Evolutionary conservation across 2,888 invertebrate genomes (phyloP), one percentile per base, ranked within the genome.

Genomic region (Urechis unicinctus): DNA sequence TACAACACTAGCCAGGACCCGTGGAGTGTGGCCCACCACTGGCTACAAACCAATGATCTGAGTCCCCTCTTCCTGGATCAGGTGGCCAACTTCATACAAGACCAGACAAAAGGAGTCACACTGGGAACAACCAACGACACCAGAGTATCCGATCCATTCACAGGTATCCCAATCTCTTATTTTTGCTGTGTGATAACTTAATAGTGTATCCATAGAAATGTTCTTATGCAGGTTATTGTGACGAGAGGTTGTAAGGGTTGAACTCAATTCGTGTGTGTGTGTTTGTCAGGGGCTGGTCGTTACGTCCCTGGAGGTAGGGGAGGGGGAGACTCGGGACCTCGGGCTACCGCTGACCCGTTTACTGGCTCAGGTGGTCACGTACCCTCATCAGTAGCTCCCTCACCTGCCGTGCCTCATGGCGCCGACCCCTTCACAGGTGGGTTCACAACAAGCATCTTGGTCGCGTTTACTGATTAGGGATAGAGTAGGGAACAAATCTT

Each of bases 1-100:
- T 97, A 87, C 76, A 94, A 97, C 78, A 83, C 83, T 58, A 85
- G 83, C 24, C 91, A 97, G 65, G 94, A 97, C 79, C 93, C 95
- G 0, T 96, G 92, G 88, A 82, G 84, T 52, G 89, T 88, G 0
- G 95, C 97, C 0, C 91, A 96, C 74, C 82, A 84, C 29, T 97
- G 97, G 74, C 88, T 96, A 61, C 86, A 91, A 67, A 86, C 86
- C 68, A 83, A 97, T 75, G 82, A 86, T 66, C 81, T 97, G 60
- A 89, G 89, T 56, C 89, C 91, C 77, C 83, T 84, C 49, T 94
- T 89, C 79, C 82, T 95, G 62, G 93, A 95, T 67, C 79, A 85
- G 82, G 89, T 96, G 25, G 93, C 93, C 4, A 89, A 92, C 78
- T 95, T 94, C 75, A 92, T 96, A 58, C 81, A 90, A 2, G 88